phyloP scores from a whole-genome alignment of 2,888 invertebrate species.

The Phalangium opilio region DNA sequence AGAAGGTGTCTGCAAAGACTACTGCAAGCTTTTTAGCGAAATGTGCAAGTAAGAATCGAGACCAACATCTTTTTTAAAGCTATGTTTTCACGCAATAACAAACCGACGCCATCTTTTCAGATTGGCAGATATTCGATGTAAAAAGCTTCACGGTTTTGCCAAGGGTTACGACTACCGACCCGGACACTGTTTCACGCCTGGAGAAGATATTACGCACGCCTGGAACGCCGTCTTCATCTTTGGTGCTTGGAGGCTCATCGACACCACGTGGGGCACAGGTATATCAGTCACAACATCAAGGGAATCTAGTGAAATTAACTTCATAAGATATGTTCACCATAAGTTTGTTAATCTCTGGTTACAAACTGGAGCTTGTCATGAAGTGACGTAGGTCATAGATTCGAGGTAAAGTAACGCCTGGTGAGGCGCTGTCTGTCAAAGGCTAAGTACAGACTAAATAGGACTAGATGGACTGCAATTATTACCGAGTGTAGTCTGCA shows the following conservation, averaged over 20 bases:
- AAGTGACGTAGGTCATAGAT: too few species aligned
- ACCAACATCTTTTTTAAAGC: background rate
- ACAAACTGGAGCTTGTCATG: too few species aligned
- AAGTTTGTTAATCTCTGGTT: too few species aligned
- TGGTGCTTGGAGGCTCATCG: constrained; percentile 26
- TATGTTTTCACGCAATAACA: background rate
- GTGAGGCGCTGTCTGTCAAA: too few species aligned
- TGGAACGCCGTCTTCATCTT: constrained; percentile 27
- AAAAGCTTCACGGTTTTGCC: constrained; percentile 26
- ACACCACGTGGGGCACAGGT: constrained; percentile 25
- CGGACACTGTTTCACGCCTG: constrained; percentile 23
- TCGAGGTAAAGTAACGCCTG: too few species aligned
- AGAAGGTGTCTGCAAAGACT: constrained; percentile 25
- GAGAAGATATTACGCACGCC: constrained; percentile 23
- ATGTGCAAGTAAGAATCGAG: constrained; percentile 23
- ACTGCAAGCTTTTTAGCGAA: constrained; percentile 24
- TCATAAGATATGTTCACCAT: too few species aligned
- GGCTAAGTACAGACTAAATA: too few species aligned
- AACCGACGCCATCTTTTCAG: constrained; percentile 5
- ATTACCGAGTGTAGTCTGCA: too few species aligned
- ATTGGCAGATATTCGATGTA: constrained; percentile 23
- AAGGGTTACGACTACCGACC: constrained; percentile 24
- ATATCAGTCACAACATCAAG: background rate
- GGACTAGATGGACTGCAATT: too few species aligned
- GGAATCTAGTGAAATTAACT: too few species aligned